phyloP scores from a whole-genome alignment of 2,113 vertebrate species.

The Furnarius figulus region DNA sequence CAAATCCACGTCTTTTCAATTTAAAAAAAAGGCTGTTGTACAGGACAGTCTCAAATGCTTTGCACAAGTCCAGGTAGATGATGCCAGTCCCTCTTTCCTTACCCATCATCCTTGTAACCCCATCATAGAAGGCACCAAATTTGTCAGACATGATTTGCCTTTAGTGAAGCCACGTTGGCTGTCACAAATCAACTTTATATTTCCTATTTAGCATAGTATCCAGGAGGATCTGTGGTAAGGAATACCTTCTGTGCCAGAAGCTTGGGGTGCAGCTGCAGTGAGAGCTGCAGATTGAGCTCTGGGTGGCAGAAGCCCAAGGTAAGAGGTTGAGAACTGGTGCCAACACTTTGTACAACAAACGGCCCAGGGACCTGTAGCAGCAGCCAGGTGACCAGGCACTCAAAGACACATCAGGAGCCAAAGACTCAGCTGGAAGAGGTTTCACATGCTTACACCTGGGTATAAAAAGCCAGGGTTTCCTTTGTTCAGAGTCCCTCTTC shows the following conservation, averaged over 20 bases:
- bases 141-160: not conserved
- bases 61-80: not conserved
- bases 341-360: rapidly evolving
- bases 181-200: not conserved
- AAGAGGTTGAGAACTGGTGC: not conserved
- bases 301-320: not conserved
- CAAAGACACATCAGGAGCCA: not conserved
- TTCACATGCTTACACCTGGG: rapidly evolving
- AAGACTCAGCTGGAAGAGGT: not conserved
- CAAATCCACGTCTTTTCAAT: not conserved
- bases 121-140: not conserved
- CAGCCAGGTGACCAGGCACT: not conserved
- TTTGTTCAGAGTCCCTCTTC: not conserved
- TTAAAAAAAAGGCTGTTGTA: not conserved
- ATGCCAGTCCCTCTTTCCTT: not conserved
- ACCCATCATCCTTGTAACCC: not conserved
- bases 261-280: not conserved
- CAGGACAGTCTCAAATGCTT: not conserved
- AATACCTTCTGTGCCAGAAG: not conserved
- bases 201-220: not conserved
- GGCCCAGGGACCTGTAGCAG: not conserved
- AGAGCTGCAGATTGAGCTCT: not conserved
- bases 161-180: not conserved
- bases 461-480: not conserved
- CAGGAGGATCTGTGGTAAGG: not conserved